Percentiles rank a stretch among this genome's conserved stretches.
Conservation (phyloP, 2,797 vertebrate genomes). For the Macrochelys suwanniensis region DNA sequence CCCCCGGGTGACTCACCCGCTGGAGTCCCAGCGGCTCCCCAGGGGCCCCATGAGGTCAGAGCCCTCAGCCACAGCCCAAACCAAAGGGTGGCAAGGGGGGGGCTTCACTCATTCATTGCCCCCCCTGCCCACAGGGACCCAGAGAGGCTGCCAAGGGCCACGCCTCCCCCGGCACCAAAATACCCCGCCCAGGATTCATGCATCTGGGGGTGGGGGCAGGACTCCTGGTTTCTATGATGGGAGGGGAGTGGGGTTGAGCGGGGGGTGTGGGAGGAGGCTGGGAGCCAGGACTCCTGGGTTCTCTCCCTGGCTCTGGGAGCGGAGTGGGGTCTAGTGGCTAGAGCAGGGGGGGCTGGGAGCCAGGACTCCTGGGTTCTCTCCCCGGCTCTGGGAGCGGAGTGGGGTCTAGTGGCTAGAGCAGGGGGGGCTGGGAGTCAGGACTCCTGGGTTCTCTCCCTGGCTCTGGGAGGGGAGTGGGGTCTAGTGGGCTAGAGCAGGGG, state of each 20-base stretch:
- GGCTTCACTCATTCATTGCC: background rate
- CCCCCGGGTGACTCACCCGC: constrained; percentile 27
- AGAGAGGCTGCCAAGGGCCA: background rate
- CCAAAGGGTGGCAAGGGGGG: background rate
- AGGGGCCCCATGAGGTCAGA: constrained; percentile 13
- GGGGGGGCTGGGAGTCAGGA: too few species aligned
- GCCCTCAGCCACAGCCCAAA: background rate
- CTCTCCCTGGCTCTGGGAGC: too few species aligned
- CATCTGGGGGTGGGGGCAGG: too few species aligned
- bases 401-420: too few species aligned
- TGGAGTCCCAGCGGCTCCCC: constrained; percentile 33
- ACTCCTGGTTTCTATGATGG: background rate
- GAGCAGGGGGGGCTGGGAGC: too few species aligned
- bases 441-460: too few species aligned
- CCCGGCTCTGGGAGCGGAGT: too few species aligned
- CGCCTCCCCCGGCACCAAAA: background rate
- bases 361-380: too few species aligned
- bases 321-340: too few species aligned
- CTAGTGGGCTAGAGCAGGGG: too few species aligned
- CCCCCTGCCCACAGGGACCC: background rate
- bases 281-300: background rate
- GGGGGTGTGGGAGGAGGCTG: too few species aligned
- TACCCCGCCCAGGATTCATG: background rate
- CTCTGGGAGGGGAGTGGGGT: background rate
- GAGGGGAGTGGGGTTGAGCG: background rate